These are phyloP conservation scores for Boloria euphrosyne DNA, from an alignment of 2,888 invertebrate species.

Conservation along the genomic window DNA sequence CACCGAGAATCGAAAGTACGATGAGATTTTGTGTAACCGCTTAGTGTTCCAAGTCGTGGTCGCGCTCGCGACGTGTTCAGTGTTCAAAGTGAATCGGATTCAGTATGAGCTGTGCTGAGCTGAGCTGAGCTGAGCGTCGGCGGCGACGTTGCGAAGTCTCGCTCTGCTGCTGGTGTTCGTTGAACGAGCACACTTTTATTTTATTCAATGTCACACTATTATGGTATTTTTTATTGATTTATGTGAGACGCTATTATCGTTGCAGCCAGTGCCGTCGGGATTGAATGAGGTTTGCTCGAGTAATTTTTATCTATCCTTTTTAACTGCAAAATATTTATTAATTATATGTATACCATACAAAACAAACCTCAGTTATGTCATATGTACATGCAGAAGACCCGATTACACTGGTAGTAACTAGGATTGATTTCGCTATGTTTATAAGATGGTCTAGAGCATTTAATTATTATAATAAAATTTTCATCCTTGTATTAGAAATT, in stretches of 20 bases:
- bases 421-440: conserved; percentile 46
- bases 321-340: not conserved
- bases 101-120: not conserved
- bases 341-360: not conserved
- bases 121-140: not conserved
- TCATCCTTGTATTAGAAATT: conserved; percentile 17
- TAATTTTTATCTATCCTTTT: no score
- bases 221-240: conserved; percentile 11
- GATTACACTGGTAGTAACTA: conserved; percentile 14
- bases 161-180: conserved; percentile 4
- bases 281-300: not conserved
- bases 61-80: not conserved
- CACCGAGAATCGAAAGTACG: not conserved
- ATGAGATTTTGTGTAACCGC: conserved; percentile 1
- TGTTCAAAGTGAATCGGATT: conserved; percentile 4
- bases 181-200: conserved; percentile 14
- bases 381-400: not conserved
- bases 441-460: conserved; percentile 43
- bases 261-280: conserved; percentile 3
- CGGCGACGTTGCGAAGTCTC: not conserved
- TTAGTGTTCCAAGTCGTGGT: not conserved
- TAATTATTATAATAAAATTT: conserved; percentile 32
- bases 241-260: conserved; percentile 2
- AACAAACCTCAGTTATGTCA: not conserved
- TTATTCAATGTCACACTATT: conserved; percentile 7